Percentiles rank a stretch among this genome's conserved stretches.
Conservation (phyloP, 2,888 invertebrate genomes). For the Drosophila tanythrix region DNA sequence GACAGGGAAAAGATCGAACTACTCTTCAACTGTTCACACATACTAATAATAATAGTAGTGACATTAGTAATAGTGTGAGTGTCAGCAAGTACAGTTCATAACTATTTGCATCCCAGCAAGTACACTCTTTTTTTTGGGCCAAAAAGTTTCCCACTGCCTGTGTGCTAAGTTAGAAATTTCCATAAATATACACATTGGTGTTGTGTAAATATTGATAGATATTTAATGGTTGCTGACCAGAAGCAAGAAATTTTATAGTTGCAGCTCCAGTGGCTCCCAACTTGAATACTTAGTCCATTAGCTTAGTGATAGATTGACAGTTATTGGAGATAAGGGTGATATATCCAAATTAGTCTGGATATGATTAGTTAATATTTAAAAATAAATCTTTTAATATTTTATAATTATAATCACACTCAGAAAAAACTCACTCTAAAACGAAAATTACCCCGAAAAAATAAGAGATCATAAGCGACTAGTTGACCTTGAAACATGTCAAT, state of each 20-base stretch:
- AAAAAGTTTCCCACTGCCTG: slow-evolving; percentile 10
- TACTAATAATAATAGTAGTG: neutral
- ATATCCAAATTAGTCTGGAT: neutral
- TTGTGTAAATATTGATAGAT: slow-evolving; percentile 51
- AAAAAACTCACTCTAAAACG: neutral
- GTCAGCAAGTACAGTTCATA: slow-evolving; percentile 17
- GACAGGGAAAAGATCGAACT: slow-evolving; percentile 20
- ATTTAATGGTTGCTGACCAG: slow-evolving; percentile 52
- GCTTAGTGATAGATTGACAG: neutral
- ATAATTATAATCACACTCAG: neutral
- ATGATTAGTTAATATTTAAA: neutral
- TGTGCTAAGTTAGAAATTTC: slow-evolving; percentile 29
- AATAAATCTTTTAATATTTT: neutral
- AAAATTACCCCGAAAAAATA: neutral
- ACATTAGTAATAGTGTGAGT: neutral
- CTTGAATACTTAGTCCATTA: neutral
- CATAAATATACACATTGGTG: slow-evolving; percentile 39
- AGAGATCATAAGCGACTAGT: neutral
- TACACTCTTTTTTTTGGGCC: neutral
- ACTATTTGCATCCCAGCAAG: slow-evolving; percentile 24
- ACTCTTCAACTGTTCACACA: slow-evolving; percentile 40
- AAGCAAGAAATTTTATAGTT: slow-evolving; percentile 12
- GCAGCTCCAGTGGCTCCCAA: neutral
- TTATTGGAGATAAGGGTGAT: neutral
- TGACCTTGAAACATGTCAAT: neutral